Evolutionary conservation across 2,888 invertebrate genomes (phyloP).

Genomic region (Stramonita haemastoma): DNA sequence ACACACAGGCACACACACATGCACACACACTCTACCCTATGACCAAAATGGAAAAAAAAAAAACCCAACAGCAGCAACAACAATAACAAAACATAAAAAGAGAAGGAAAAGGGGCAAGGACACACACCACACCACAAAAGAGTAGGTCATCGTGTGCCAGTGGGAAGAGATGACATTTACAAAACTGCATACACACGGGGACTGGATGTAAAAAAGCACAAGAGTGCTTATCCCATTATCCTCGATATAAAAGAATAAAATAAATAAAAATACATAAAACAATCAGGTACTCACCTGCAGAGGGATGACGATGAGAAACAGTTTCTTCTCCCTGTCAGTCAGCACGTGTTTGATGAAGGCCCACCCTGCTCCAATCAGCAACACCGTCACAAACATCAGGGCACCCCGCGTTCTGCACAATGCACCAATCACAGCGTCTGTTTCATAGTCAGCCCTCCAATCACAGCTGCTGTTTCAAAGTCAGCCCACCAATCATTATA

Average conservation of each 20-base stretch:
- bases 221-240: too few relatives aligned
- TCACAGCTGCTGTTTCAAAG: not conserved
- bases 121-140: conserved; percentile 9
- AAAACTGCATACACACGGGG: too few relatives aligned
- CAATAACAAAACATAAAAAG: not conserved
- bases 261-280: not conserved
- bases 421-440: conserved; percentile 5
- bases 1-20: too few relatives aligned
- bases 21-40: too few relatives aligned
- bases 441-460: not conserved
- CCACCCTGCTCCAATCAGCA: conserved; percentile 98
- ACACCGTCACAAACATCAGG: conserved; percentile 95
- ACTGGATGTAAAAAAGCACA: too few relatives aligned
- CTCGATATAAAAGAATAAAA: too few relatives aligned
- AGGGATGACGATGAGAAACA: conserved; percentile 98
- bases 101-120: not conserved
- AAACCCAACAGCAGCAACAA: not conserved
- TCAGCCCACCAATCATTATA: not conserved
- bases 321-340: conserved; percentile 95
- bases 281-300: not conserved
- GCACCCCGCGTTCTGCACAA: conserved; percentile 83
- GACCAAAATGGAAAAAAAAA: not conserved
- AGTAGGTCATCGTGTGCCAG: too few relatives aligned
- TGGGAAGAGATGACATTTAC: too few relatives aligned
- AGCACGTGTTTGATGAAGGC: conserved; percentile 98